Percentiles rank a stretch among this genome's conserved stretches.
These are phyloP conservation scores for Etheostoma nigrum DNA, from an alignment of 2,797 vertebrate species.

Conservation along the genomic window DNA sequence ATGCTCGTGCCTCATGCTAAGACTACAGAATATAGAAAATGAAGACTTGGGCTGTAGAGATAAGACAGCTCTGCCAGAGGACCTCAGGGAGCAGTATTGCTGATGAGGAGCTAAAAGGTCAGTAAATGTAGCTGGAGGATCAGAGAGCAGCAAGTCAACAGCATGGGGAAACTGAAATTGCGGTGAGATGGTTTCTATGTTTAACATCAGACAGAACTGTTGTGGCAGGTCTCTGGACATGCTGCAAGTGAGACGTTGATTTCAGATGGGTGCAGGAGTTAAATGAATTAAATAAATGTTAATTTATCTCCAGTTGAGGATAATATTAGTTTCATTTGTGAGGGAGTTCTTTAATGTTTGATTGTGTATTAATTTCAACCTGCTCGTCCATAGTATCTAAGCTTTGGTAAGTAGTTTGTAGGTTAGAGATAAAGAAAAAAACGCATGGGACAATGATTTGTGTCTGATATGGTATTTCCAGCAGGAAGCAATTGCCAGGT, in stretches of 20 bases:
- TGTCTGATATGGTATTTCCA: background rate
- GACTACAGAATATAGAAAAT: slow-evolving; percentile 35
- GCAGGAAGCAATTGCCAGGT: background rate
- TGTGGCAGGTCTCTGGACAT: slow-evolving; percentile 26
- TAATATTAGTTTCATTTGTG: slow-evolving; percentile 35
- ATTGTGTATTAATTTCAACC: slow-evolving; percentile 45
- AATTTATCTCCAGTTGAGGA: slow-evolving; percentile 35
- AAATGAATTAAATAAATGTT: slow-evolving; percentile 30
- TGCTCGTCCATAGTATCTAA: slow-evolving; percentile 19
- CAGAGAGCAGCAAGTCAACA: slow-evolving; percentile 29
- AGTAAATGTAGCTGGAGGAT: slow-evolving; percentile 47
- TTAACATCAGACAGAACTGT: slow-evolving; percentile 39
- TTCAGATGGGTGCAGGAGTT: slow-evolving; percentile 10
- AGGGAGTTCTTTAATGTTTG: slow-evolving; percentile 26
- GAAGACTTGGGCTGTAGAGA: slow-evolving; percentile 31
- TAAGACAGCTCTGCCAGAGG: slow-evolving; percentile 31
- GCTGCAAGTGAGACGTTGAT: slow-evolving; percentile 6
- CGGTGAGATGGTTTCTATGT: slow-evolving; percentile 37
- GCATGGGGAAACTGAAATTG: slow-evolving; percentile 20
- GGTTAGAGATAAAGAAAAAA: slow-evolving; percentile 33
- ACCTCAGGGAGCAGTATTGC: slow-evolving; percentile 32
- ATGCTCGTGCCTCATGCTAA: slow-evolving; percentile 17
- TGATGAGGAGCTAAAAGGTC: slow-evolving; percentile 56
- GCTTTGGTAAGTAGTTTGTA: slow-evolving; percentile 22
- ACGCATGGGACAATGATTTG: slow-evolving; percentile 23